Conservation (phyloP, 2,888 invertebrate genomes). For the Hybos culiciformis region DNA sequence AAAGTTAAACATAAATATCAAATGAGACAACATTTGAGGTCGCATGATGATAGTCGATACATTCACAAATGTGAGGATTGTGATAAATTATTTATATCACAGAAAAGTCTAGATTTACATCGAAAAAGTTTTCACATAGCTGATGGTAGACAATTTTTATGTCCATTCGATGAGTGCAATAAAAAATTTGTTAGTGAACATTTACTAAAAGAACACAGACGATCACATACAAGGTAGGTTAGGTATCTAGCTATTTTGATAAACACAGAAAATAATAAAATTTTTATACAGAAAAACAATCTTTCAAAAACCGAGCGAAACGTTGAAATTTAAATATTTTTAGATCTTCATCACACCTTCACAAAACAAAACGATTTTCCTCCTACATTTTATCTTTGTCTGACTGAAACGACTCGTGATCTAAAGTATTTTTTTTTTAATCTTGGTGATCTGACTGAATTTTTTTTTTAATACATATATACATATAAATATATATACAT, state of each 20-base stretch:
- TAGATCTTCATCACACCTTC: too few relatives aligned
- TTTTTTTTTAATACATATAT: background rate
- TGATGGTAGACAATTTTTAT: background rate
- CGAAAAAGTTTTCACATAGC: background rate
- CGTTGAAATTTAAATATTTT: too few relatives aligned
- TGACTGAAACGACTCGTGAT: too few relatives aligned
- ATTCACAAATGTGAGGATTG: background rate
- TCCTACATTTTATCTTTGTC: too few relatives aligned
- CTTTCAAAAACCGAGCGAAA: background rate
- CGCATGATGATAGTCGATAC: background rate
- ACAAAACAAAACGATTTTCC: too few relatives aligned
- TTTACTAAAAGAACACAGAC: background rate
- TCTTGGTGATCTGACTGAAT: too few relatives aligned
- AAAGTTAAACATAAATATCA: background rate
- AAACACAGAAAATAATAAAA: too few relatives aligned
- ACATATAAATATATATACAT: background rate
- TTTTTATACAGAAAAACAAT: background rate
- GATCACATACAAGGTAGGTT: background rate
- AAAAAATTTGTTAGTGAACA: background rate
- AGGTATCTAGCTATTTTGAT: too few relatives aligned
- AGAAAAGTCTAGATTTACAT: conserved; percentile 1
- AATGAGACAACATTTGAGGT: background rate
- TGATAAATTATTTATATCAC: background rate
- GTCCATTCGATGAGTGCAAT: background rate
- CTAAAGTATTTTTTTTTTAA: too few relatives aligned